Evolutionary conservation across 1,140 invertebrate genomes (phyloP).

Genomic region (Brachionus manjavacas): DNA sequence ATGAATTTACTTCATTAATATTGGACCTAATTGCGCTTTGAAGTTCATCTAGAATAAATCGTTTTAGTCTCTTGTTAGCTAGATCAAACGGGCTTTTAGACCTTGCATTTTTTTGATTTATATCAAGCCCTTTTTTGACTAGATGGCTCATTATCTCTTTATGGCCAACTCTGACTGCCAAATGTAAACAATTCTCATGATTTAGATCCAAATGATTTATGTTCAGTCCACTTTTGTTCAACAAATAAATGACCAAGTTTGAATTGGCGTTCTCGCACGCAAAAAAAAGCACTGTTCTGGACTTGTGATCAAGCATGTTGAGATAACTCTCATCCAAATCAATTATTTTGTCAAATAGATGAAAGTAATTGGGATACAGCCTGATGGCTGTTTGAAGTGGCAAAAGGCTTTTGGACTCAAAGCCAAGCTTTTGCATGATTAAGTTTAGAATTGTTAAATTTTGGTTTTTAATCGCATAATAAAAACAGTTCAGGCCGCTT

Average conservation of each 20-base stretch:
- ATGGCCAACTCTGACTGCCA: not conserved
- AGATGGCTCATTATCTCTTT: not conserved
- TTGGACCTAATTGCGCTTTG: not conserved
- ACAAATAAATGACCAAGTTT: not conserved
- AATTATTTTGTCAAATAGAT: not conserved
- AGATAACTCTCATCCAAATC: not conserved
- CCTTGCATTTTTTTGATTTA: not conserved
- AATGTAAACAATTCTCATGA: not conserved
- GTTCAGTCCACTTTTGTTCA: not conserved
- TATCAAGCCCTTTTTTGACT: not conserved
- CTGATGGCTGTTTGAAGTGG: not conserved
- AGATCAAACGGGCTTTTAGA: not conserved
- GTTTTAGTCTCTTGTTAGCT: not conserved
- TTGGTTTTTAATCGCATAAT: not conserved
- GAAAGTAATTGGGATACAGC: not conserved
- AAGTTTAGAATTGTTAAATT: not conserved
- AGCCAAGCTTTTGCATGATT: not conserved
- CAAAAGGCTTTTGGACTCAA: not conserved
- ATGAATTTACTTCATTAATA: not conserved
- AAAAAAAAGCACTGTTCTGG: not conserved
- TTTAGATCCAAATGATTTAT: not conserved
- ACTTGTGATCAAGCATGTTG: not conserved
- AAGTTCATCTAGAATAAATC: not conserved
- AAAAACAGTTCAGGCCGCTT: not conserved
- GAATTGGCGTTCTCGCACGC: not conserved